Conservation (phyloP, 1,140 invertebrate species). For the Lasaia peninsularis region DNA sequence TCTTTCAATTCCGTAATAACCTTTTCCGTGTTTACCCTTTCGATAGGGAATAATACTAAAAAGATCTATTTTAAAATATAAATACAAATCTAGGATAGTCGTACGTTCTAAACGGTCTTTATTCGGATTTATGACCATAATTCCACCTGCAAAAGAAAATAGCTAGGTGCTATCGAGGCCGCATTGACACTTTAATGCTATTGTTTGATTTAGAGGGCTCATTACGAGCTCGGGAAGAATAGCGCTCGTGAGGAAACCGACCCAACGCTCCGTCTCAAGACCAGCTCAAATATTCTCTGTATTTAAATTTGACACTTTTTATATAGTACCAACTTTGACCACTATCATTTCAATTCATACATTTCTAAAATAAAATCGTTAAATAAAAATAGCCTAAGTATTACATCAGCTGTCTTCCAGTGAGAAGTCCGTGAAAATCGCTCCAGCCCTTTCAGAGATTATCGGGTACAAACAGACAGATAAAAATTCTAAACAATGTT, state of each 20-base stretch:
- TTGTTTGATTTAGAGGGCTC: slow-evolving; percentile 75
- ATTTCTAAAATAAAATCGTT: no score
- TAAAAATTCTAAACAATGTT: no score
- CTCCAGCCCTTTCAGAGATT: no score
- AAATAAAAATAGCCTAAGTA: no score
- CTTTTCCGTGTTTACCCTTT: not conserved
- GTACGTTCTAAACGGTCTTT: slow-evolving; percentile 41
- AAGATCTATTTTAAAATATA: not conserved
- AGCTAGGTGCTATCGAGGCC: slow-evolving; percentile 65
- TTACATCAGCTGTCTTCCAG: no score
- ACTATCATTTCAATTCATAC: no score
- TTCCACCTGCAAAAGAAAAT: slow-evolving; percentile 68
- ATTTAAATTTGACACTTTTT: no score
- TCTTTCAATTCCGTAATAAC: not conserved
- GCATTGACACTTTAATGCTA: slow-evolving; percentile 75
- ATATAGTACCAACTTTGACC: no score
- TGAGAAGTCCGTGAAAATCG: no score
- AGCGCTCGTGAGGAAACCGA: slow-evolving; percentile 52
- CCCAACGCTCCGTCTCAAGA: slow-evolving; percentile 23
- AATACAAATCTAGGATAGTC: slow-evolving; percentile 15
- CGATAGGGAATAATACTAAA: not conserved
- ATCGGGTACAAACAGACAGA: no score
- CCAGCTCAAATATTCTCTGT: not conserved
- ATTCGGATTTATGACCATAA: slow-evolving; percentile 67
- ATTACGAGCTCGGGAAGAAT: slow-evolving; percentile 64